These are phyloP conservation scores for Leptobrachium ailaonicum DNA, from an alignment of 2,113 vertebrate species.

Conservation along the genomic window DNA sequence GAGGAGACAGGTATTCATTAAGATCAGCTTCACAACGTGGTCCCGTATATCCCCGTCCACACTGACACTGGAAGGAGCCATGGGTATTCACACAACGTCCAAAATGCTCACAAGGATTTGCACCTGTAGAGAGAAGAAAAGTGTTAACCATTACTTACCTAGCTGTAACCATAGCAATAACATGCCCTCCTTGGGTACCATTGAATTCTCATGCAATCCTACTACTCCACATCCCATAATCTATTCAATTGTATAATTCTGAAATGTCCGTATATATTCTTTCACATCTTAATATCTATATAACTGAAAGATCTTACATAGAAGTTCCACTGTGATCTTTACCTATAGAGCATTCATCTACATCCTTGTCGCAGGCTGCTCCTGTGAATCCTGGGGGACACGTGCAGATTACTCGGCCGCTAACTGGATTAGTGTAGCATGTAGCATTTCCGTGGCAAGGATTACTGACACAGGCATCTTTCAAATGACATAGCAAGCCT, in stretches of 20 bases:
- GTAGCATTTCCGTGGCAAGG: conserved; percentile 94
- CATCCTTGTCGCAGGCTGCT: conserved; percentile 95
- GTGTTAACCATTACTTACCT: too few species aligned
- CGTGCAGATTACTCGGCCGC: conserved; percentile 94
- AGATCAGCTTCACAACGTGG: too few species aligned
- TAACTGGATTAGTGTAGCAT: conserved; percentile 96
- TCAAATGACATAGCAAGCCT: conserved; percentile 95
- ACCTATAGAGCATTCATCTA: conserved; percentile 97
- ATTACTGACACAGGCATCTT: conserved; percentile 96
- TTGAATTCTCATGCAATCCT: too few species aligned
- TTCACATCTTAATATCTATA: too few species aligned
- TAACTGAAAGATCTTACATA: too few species aligned
- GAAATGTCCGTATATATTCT: too few species aligned
- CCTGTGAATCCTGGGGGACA: conserved; percentile 95
- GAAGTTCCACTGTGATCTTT: conserved; percentile 50
- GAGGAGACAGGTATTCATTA: too few species aligned
- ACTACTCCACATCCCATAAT: too few species aligned
- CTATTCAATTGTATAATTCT: too few species aligned
- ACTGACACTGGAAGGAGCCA: conserved; percentile 95
- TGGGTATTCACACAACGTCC: conserved; percentile 65
- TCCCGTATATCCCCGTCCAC: conserved; percentile 44
- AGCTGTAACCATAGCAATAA: too few species aligned
- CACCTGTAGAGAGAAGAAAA: conserved; percentile 65
- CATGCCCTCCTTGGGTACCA: too few species aligned
- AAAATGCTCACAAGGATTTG: conserved; percentile 95